Base-by-base conservation (phyloP, 2,888 invertebrate species). In the Timema cristinae region DNA sequence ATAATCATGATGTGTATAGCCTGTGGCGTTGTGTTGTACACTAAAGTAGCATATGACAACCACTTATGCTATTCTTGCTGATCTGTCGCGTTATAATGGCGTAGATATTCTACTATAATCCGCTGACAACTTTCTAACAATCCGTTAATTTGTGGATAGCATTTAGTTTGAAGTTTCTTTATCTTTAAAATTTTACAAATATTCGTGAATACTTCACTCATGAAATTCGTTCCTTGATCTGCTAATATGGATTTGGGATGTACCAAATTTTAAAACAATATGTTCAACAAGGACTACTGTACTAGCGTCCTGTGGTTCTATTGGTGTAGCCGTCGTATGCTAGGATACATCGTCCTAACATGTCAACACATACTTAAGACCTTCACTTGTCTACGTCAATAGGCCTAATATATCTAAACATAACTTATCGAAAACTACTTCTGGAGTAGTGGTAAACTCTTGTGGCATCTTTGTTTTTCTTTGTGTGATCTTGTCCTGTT, bases 11-110 rank as follows among this genome's bases (percentile, higher is more conserved):
- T 16, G 7, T 6, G 61, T 61, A 15, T 47, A 15, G 5, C 9
- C 61, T 61, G 61, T 16, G 61, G 61, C 11, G 61, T 61, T 8
- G 61, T 61, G 61, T 61, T 61, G 11, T 61, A 47, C 61, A 61
- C 61, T 8, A 61, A 61, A 6, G 61, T 15, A 7, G 61, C 61
- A 61, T 61, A 9, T 6, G 15, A 8, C 6, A 61, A 6, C 9
- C 16, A 61, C 6, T 6, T 61, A 11, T 61, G 32, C 61, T 47
- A 61, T 16, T 61, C 15, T 8, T 47, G 6, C 5, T 61, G 61
- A 47, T 61, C 47, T 8, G 8, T 16, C 15, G 61, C 61, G 10
- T 47, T 61, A 16, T 10, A 61, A 11, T 61, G 61, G 16, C 61
- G 15, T 61, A 61, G 16, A 16, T 47, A 61, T 15, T 16, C 61